phyloP scores from a whole-genome alignment of 2,113 vertebrate genomes.

The Naja naja region DNA sequence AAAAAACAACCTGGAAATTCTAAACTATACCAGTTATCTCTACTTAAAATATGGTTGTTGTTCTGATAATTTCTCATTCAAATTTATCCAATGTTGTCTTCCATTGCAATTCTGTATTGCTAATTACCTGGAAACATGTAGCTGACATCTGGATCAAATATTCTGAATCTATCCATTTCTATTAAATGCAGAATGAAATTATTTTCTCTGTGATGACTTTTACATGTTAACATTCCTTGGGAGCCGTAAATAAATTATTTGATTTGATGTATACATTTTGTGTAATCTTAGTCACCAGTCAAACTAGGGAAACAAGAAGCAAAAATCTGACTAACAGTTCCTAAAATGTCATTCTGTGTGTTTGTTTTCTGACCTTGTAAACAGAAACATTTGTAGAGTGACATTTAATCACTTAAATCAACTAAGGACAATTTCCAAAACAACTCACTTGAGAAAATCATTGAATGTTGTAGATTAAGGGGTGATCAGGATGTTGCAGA shows the following conservation, averaged over 20 bases:
- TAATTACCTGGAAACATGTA: constrained; percentile 60
- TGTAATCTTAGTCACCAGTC: neutral
- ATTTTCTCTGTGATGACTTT: neutral
- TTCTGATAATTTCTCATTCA: constrained; percentile 52
- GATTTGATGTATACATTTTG: neutral
- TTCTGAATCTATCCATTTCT: neutral
- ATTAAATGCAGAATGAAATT: neutral
- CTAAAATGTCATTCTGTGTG: neutral
- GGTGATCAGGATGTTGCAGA: neutral
- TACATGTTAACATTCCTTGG: neutral
- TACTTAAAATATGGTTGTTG: constrained; percentile 62
- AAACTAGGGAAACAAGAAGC: neutral
- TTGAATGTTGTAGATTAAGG: neutral
- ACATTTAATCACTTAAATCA: neutral
- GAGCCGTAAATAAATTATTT: neutral
- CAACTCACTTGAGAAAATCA: neutral
- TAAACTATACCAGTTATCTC: constrained; percentile 48
- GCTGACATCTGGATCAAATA: constrained; percentile 46
- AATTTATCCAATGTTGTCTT: constrained; percentile 52
- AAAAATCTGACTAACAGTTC: neutral
- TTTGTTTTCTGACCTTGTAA: neutral
- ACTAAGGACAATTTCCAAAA: neutral
- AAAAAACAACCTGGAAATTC: constrained; percentile 34
- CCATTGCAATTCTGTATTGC: constrained; percentile 44
- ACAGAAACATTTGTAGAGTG: neutral